Evolutionary conservation across 2,113 vertebrate genomes (phyloP).

Genomic region (Myotis yumanensis): DNA sequence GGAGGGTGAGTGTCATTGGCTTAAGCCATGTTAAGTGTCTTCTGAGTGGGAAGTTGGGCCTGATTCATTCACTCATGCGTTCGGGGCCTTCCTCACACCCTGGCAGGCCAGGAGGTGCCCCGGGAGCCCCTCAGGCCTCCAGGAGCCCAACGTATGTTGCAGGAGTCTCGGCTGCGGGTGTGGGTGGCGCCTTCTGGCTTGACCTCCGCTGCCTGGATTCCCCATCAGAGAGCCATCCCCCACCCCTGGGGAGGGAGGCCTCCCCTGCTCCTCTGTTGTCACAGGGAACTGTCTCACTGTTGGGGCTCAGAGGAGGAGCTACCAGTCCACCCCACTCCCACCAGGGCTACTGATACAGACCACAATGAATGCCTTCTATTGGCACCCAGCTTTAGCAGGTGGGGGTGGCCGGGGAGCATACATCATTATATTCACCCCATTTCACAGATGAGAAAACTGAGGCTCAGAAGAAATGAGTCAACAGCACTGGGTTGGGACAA

Average conservation of each 20-base stretch:
- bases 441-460: constrained; percentile 45
- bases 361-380: fast-evolving
- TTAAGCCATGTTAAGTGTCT: not conserved
- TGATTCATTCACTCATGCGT: not conserved
- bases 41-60: not conserved
- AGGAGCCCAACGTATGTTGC: fast-evolving
- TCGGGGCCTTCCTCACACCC: not conserved
- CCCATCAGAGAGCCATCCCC: not conserved
- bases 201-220: not conserved
- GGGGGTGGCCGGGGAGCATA: not conserved
- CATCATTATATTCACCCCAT: not conserved
- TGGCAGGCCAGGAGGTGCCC: not conserved
- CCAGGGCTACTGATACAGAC: not conserved
- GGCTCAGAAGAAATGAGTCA: not conserved
- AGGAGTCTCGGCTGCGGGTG: not conserved
- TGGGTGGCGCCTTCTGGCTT: not conserved
- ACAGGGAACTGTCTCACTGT: not conserved
- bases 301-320: not conserved
- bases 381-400: not conserved
- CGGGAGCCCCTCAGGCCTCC: not conserved
- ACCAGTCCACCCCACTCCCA: not conserved
- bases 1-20: not conserved
- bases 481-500: not conserved
- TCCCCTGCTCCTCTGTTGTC: not conserved
- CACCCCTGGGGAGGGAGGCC: no score